Percentiles rank a stretch among this genome's conserved stretches.
Evolutionary conservation across 1,140 invertebrate genomes (phyloP).

Genomic region (Leptestheria dahalacensis): DNA sequence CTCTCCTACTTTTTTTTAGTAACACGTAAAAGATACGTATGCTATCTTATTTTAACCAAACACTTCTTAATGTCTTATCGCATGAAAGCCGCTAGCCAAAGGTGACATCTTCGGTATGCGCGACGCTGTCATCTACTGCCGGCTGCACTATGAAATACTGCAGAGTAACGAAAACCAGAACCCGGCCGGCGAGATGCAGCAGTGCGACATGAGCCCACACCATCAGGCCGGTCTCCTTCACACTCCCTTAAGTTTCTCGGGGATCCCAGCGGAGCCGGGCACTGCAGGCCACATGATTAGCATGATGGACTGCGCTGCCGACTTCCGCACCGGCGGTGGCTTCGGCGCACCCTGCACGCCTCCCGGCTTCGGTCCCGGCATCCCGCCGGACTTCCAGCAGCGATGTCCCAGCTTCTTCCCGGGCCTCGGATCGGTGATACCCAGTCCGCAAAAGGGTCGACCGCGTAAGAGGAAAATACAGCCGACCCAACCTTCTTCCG

Average conservation of each 20-base stretch:
- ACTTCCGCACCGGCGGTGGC: background rate
- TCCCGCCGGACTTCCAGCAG: conserved; percentile 21
- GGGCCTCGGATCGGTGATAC: conserved; percentile 46
- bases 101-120: conserved; percentile 80
- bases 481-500: conserved; percentile 22
- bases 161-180: conserved; percentile 24
- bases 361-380: background rate
- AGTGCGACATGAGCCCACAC: conserved; percentile 4
- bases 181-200: background rate
- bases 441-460: conserved; percentile 56
- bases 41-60: too few species aligned
- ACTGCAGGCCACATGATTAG: conserved; percentile 4
- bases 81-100: conserved; percentile 29
- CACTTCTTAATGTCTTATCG: background rate
- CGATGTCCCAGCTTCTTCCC: conserved; percentile 19
- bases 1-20: too few species aligned
- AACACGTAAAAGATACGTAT: too few species aligned
- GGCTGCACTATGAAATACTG: conserved; percentile 62
- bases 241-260: background rate
- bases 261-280: background rate
- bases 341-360: background rate
- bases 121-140: conserved; percentile 63
- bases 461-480: conserved; percentile 61
- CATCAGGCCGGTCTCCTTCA: background rate
- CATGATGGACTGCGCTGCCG: background rate